A percentile compares a stretch with the other conserved stretches of the same genome.
phyloP scores from a whole-genome alignment of 1,140 invertebrate species.

The Aphis craccivora region DNA sequence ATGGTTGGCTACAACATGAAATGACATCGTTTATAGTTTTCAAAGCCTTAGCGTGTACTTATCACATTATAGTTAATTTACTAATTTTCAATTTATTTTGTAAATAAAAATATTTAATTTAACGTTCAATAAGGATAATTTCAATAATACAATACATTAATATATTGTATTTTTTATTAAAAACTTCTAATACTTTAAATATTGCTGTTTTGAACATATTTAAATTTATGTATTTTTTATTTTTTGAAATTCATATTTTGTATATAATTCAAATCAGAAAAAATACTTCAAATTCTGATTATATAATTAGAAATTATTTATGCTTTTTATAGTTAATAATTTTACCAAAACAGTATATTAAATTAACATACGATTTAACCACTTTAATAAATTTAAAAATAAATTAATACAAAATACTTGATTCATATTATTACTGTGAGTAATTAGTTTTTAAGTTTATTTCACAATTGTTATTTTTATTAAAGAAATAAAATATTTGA shows the following conservation, averaged over 20 bases:
- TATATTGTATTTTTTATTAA: background rate
- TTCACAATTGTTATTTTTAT: too few species aligned
- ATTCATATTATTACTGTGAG: background rate
- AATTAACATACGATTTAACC: background rate
- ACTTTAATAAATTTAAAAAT: background rate
- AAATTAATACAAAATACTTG: background rate
- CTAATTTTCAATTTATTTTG: background rate
- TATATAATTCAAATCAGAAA: background rate
- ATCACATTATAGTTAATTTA: background rate
- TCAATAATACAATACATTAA: too few species aligned
- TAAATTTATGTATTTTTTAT: background rate
- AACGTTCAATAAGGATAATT: too few species aligned
- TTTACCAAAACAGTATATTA: background rate
- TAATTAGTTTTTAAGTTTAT: background rate
- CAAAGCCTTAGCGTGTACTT: background rate
- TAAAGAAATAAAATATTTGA: too few species aligned
- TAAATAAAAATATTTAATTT: background rate
- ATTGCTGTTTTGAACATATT: background rate
- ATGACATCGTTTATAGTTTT: background rate
- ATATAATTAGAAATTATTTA: background rate
- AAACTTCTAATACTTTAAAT: background rate
- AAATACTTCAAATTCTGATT: background rate
- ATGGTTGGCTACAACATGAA: background rate
- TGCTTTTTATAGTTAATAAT: background rate
- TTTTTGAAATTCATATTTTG: background rate